Conservation (phyloP, 2,113 vertebrate species). For the Oncorhynchus kisutch region DNA sequence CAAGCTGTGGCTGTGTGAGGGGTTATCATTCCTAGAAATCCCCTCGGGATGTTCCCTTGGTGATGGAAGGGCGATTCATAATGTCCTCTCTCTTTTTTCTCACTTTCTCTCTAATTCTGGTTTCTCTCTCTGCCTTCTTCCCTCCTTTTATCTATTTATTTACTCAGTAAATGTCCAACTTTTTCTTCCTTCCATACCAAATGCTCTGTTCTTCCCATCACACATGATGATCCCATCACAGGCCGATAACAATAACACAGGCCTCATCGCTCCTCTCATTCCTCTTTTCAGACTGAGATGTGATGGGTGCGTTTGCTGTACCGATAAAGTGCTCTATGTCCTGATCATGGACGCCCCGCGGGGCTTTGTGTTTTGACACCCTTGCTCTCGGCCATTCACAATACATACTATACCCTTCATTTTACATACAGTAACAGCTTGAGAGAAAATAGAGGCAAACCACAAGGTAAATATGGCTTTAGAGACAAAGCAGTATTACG, state of each 20-base stretch:
- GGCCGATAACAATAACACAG: slow-evolving; percentile 26
- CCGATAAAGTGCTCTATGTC: background rate
- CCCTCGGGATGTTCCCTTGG: background rate
- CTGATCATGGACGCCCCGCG: background rate
- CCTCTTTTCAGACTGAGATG: background rate
- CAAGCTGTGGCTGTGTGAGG: background rate
- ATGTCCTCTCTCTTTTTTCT: background rate
- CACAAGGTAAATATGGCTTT: slow-evolving; percentile 47
- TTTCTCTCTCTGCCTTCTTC: no score
- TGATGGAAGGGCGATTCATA: background rate
- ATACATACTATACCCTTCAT: slow-evolving; percentile 25
- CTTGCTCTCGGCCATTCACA: background rate
- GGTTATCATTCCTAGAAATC: background rate
- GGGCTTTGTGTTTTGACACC: background rate
- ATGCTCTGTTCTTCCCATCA: slow-evolving; percentile 39
- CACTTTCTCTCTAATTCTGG: no score
- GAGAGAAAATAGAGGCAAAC: slow-evolving; percentile 35
- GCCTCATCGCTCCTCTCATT: background rate
- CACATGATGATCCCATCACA: slow-evolving; percentile 11
- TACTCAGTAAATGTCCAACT: slow-evolving; percentile 25
- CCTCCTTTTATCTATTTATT: background rate
- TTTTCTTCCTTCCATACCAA: slow-evolving; percentile 1
- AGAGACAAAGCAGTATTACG: slow-evolving; percentile 19
- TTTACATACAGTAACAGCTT: slow-evolving; percentile 48
- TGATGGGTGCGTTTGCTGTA: slow-evolving; percentile 16